Conservation (phyloP, 2,113 vertebrate genomes). For the Pollachius pollachius region DNA sequence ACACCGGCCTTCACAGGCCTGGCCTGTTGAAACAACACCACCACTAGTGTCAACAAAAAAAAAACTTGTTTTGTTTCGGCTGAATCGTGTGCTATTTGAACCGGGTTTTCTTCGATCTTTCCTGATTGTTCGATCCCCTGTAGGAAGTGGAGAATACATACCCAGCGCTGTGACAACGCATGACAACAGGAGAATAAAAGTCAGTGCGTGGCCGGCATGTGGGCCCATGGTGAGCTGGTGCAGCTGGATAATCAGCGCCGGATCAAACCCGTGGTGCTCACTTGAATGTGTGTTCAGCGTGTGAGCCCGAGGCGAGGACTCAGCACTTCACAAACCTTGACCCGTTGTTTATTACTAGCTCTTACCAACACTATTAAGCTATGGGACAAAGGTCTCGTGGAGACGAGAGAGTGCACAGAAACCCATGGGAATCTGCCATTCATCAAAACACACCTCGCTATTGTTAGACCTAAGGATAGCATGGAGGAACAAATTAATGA, state of each 20-base stretch:
- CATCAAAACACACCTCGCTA: neutral
- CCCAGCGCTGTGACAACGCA: conserved; percentile 39
- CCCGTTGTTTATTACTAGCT: conserved; percentile 12
- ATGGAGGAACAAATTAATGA: too few species aligned
- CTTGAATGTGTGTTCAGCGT: conserved; percentile 24
- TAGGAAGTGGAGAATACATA: conserved; percentile 17
- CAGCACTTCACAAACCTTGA: conserved; percentile 35
- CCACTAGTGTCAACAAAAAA: neutral
- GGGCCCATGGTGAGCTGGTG: conserved; percentile 29
- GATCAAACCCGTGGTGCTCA: neutral
- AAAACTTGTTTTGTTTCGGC: too few species aligned
- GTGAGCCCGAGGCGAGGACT: neutral
- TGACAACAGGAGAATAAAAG: conserved; percentile 40
- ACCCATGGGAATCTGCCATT: neutral
- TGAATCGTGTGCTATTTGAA: too few species aligned
- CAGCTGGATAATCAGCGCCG: neutral
- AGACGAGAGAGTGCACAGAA: too few species aligned
- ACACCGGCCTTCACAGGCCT: conserved; percentile 78
- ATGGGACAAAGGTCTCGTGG: conserved; percentile 31
- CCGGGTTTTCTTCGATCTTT: too few species aligned
- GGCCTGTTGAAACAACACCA: conserved; percentile 35
- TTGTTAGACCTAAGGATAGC: too few species aligned
- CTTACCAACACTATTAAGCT: conserved; percentile 27
- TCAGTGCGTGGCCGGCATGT: neutral
- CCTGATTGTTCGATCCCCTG: too few species aligned